Percentiles rank a stretch among this genome's conserved stretches.
phyloP scores from a whole-genome alignment of 2,797 vertebrate genomes.

The Dendrocincla tyrannina region DNA sequence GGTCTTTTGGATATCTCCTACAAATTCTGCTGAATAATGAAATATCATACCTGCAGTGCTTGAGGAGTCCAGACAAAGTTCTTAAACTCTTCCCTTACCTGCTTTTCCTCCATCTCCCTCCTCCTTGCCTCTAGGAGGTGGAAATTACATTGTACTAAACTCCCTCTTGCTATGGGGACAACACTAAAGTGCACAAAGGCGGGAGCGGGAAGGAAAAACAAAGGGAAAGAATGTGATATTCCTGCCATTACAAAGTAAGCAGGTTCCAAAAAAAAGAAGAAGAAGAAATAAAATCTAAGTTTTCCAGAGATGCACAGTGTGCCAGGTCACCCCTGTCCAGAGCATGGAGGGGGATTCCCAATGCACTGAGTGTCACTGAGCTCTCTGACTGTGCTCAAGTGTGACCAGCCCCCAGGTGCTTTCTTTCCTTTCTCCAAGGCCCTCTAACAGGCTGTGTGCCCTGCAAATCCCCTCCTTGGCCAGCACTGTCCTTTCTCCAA shows the following conservation, averaged over 20 bases:
- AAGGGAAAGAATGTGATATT: neutral
- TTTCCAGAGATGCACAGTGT: neutral
- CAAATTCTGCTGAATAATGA: neutral
- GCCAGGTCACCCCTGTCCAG: neutral
- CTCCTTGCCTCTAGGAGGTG: neutral
- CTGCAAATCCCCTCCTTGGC: too few relatives aligned
- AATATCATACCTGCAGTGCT: neutral
- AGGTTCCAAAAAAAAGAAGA: neutral
- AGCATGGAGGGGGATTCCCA: neutral
- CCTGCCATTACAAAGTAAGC: neutral
- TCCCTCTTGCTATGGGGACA: neutral
- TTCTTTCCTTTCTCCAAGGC: neutral
- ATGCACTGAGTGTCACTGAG: neutral
- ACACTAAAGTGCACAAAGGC: neutral
- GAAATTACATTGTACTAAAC: neutral
- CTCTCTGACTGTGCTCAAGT: neutral
- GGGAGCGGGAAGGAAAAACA: neutral
- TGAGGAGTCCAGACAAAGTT: neutral
- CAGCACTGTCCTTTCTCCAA: neutral
- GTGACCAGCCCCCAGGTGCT: neutral
- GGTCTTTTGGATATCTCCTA: neutral
- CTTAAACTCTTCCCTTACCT: neutral
- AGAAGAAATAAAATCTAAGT: neutral
- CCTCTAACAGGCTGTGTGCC: neutral
- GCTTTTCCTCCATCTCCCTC: neutral